These are phyloP conservation scores for Aphidius gifuensis DNA, from an alignment of 1,140 invertebrate genomes.

Conservation along the genomic window DNA sequence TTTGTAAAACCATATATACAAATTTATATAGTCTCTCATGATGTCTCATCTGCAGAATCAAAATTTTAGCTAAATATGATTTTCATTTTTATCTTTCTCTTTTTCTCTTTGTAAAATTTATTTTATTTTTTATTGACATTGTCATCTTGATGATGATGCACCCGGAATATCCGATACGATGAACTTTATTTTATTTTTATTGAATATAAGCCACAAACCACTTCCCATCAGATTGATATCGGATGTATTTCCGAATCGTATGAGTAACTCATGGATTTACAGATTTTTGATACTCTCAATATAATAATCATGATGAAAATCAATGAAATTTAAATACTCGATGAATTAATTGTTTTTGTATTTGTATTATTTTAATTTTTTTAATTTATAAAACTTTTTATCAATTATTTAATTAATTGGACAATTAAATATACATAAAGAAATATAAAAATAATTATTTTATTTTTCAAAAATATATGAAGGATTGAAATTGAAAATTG, in stretches of 20 bases:
- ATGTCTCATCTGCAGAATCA: no score
- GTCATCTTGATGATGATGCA: slow-evolving; percentile 9
- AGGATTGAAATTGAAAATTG: no score
- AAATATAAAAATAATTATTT: no score
- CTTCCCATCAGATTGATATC: slow-evolving; percentile 13
- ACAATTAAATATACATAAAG: no score
- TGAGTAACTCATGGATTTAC: slow-evolving; percentile 10
- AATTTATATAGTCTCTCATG: not conserved
- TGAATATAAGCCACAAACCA: slow-evolving; percentile 17
- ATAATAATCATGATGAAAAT: no score
- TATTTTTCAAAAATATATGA: no score
- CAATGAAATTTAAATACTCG: not conserved
- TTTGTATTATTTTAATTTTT: not conserved
- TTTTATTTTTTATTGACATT: not conserved
- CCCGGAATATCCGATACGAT: slow-evolving; percentile 18
- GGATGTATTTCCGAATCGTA: slow-evolving; percentile 14
- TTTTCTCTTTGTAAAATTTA: no score
- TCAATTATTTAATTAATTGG: no score
- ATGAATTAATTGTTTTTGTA: not conserved
- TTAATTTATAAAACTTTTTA: not conserved
- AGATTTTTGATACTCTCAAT: not conserved
- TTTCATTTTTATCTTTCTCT: no score
- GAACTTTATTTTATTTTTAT: not conserved
- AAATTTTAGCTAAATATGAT: no score
- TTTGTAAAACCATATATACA: not conserved